phyloP scores from a whole-genome alignment of 2,797 vertebrate genomes.

The Bovichtus diacanthus region DNA sequence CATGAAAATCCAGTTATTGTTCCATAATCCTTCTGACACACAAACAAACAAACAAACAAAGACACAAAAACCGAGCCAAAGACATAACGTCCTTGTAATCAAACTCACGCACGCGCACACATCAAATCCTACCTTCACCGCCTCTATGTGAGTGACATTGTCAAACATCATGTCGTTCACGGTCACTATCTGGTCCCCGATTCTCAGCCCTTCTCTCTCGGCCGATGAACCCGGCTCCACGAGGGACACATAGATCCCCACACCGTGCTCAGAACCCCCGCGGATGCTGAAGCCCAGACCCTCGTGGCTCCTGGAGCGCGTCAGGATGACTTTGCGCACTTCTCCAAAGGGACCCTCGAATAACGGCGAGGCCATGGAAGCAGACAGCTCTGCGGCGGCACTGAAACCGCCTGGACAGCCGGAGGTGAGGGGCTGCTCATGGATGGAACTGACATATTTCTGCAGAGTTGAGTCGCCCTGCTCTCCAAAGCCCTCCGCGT shows the following conservation, averaged over 20 bases:
- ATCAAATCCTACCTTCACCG: constrained; percentile 89
- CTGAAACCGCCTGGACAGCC: constrained; percentile 65
- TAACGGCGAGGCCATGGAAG: not conserved
- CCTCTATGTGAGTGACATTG: constrained; percentile 90
- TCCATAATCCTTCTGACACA: no score
- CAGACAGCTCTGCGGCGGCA: constrained; percentile 51
- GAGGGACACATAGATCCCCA: constrained; percentile 95
- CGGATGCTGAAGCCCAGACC: constrained; percentile 97
- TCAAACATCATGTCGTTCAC: constrained; percentile 92
- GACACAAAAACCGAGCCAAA: no score
- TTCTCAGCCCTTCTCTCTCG: constrained; percentile 91
- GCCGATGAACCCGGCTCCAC: constrained; percentile 94
- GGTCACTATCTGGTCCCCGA: constrained; percentile 94
- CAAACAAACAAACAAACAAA: no score
- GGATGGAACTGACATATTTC: constrained; percentile 54
- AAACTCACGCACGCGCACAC: not conserved
- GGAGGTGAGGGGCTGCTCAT: constrained; percentile 56
- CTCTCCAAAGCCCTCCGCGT: constrained; percentile 46
- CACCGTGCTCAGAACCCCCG: constrained; percentile 94
- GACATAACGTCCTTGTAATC: no score
- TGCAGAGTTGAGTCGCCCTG: constrained; percentile 55
- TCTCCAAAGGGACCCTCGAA: constrained; percentile 68
- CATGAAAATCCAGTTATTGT: no score
- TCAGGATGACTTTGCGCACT: constrained; percentile 89
- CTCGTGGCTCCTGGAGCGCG: constrained; percentile 91